Percentiles rank a stretch among this genome's conserved stretches.
These are phyloP conservation scores for Teinopalpus imperialis DNA, from an alignment of 2,888 invertebrate species.

Conservation along the genomic window DNA sequence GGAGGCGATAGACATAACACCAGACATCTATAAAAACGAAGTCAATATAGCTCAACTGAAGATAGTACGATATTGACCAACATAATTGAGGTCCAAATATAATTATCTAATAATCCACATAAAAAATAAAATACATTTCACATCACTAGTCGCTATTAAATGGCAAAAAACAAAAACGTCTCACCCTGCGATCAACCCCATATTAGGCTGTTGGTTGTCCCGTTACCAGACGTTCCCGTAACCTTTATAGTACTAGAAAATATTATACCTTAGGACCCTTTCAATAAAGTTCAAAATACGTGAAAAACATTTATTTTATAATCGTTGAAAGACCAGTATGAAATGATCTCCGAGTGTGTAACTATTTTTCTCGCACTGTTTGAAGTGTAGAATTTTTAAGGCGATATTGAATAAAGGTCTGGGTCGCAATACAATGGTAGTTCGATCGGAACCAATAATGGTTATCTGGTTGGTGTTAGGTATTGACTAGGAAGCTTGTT, in stretches of 20 bases:
- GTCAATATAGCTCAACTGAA: too few relatives aligned
- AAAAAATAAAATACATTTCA: slow-evolving; percentile 1
- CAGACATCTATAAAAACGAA: too few relatives aligned
- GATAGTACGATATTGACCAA: too few relatives aligned
- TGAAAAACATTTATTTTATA: neutral
- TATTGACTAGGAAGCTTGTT: neutral
- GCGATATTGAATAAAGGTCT: neutral
- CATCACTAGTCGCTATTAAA: slow-evolving; percentile 25
- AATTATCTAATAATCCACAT: too few relatives aligned
- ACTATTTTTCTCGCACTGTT: neutral
- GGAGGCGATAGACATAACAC: too few relatives aligned
- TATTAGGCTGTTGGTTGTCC: slow-evolving; percentile 45
- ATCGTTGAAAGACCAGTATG: neutral
- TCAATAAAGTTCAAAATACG: slow-evolving; percentile 9
- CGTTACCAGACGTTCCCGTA: slow-evolving; percentile 43
- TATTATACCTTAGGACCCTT: slow-evolving; percentile 19
- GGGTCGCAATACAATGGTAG: slow-evolving; percentile 5
- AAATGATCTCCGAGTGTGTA: neutral
- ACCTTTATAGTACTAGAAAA: slow-evolving; percentile 28
- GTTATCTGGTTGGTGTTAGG: slow-evolving; percentile 7
- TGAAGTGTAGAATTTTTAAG: neutral
- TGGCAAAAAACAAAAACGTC: slow-evolving; percentile 32
- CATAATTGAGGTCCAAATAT: too few relatives aligned
- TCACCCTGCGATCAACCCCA: slow-evolving; percentile 48
- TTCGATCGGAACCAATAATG: slow-evolving; percentile 7